Percentiles rank a stretch among this genome's conserved stretches.
phyloP scores from a whole-genome alignment of 2,797 vertebrate species.

The Cirrhinus mrigala region DNA sequence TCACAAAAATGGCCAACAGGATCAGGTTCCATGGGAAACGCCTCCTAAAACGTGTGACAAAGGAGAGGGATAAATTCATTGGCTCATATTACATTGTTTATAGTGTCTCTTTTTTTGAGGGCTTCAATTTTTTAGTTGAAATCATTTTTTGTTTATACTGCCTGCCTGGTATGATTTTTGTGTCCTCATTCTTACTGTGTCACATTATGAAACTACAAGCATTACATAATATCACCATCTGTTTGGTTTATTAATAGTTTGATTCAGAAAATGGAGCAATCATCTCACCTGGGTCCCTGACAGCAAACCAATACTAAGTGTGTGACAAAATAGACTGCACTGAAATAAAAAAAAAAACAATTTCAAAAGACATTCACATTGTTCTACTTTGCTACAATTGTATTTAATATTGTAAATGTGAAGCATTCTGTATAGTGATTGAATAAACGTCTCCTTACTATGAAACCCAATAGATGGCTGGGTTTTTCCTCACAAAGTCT shows the following conservation, averaged over 20 bases:
- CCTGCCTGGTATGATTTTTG: background rate
- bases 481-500: constrained; percentile 75
- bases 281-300: constrained; percentile 89
- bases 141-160: background rate
- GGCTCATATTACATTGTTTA: constrained; percentile 4
- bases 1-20: constrained; percentile 90
- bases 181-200: too few species aligned
- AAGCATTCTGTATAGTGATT: background rate
- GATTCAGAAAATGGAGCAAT: background rate
- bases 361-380: background rate
- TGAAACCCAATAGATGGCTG: constrained; percentile 86
- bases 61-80: background rate
- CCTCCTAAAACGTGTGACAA: constrained; percentile 79
- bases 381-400: background rate
- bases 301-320: constrained; percentile 91
- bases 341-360: constrained; percentile 13
- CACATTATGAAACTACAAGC: background rate
- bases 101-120: background rate
- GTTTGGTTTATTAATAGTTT: constrained; percentile 3
- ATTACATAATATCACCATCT: background rate
- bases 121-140: background rate
- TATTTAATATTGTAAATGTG: background rate
- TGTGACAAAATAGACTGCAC: constrained; percentile 81
- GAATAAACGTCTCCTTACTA: constrained; percentile 81
- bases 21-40: constrained; percentile 95